These are phyloP conservation scores for Atlantisia rogersi DNA, from an alignment of 2,113 vertebrate genomes.

Conservation along the genomic window DNA sequence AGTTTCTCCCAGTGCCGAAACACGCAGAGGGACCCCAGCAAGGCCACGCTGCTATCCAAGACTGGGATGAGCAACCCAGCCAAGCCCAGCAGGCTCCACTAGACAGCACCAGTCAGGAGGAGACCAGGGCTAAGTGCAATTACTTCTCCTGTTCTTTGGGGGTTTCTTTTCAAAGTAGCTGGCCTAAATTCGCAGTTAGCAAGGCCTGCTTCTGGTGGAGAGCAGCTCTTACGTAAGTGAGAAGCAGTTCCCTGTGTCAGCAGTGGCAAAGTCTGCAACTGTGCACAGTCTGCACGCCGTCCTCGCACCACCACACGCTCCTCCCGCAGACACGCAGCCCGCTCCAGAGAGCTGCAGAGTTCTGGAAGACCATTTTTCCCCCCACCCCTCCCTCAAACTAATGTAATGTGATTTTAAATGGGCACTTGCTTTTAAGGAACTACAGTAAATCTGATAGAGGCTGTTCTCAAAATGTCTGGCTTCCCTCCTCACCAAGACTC, in stretches of 20 bases:
- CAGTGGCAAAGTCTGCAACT: neutral
- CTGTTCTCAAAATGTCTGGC: neutral
- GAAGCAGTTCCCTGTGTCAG: conserved; percentile 12
- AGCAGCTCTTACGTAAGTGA: neutral
- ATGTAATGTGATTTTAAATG: neutral
- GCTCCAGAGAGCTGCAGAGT: neutral
- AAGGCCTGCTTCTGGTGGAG: neutral
- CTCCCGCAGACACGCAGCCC: neutral
- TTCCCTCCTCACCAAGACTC: neutral
- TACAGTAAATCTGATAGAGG: neutral
- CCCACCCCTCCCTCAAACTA: neutral
- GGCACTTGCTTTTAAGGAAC: neutral
- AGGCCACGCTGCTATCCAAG: neutral
- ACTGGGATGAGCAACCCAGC: neutral
- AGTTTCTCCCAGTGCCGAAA: neutral
- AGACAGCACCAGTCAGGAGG: neutral
- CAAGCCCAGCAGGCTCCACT: rapidly evolving
- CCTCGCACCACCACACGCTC: neutral
- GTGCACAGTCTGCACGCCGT: neutral
- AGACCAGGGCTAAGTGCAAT: neutral
- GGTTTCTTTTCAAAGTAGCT: neutral
- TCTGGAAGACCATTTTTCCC: neutral
- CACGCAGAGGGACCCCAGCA: neutral
- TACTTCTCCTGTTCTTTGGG: neutral
- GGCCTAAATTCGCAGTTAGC: conserved; percentile 31